Evolutionary conservation across 2,113 vertebrate species (phyloP).

Genomic region (Tiliqua scincoides): DNA sequence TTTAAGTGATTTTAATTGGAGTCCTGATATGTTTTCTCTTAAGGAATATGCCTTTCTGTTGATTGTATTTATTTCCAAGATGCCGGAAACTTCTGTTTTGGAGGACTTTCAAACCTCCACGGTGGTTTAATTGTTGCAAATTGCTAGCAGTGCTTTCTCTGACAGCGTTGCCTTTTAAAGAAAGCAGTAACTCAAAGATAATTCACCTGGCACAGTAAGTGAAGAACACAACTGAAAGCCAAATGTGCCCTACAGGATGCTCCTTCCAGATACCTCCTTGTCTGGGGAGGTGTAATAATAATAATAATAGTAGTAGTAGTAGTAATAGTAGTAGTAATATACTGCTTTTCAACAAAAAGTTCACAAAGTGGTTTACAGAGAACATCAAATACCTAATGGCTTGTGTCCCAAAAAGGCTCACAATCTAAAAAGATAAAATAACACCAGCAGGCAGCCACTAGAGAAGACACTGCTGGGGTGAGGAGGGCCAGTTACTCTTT

Average conservation of each 20-base stretch:
- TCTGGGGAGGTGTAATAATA: too few relatives aligned
- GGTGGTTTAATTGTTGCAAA: conserved; percentile 2
- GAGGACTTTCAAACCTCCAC: background rate
- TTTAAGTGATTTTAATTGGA: background rate
- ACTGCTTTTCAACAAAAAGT: too few relatives aligned
- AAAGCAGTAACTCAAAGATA: conserved; percentile 40
- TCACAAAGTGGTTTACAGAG: too few relatives aligned
- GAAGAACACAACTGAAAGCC: conserved; percentile 41
- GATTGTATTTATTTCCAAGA: background rate
- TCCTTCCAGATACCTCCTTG: background rate
- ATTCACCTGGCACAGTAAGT: conserved; percentile 47
- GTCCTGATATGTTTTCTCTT: background rate
- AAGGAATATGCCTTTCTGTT: background rate
- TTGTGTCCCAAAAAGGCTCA: too few relatives aligned
- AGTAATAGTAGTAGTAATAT: too few relatives aligned
- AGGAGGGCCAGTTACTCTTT: too few relatives aligned
- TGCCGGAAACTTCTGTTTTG: background rate
- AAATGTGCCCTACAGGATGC: conserved; percentile 23
- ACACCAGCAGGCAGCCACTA: too few relatives aligned
- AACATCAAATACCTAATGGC: too few relatives aligned
- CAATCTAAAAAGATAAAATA: too few relatives aligned
- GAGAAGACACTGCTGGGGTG: too few relatives aligned
- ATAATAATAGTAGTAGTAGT: too few relatives aligned
- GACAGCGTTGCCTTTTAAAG: conserved; percentile 48
- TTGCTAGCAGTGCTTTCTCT: conserved; percentile 29